A percentile compares a stretch with the other conserved stretches of the same genome.
phyloP scores from a whole-genome alignment of 2,113 vertebrate genomes.

The Psittacula cyanocephala region DNA sequence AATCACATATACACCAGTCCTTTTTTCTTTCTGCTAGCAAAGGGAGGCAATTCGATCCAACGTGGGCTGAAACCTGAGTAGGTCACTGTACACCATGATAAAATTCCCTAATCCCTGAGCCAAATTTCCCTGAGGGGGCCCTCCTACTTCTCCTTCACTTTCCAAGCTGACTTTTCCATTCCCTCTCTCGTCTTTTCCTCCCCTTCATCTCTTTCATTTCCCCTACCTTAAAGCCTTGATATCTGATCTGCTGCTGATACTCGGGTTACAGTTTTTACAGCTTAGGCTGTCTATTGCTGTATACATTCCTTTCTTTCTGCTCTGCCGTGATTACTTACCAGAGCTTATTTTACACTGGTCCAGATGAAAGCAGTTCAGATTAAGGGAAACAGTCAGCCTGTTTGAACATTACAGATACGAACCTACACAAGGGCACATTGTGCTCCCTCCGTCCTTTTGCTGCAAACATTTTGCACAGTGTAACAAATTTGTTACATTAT shows the following conservation, averaged over 20 bases:
- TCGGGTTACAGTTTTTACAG: slow-evolving; percentile 99
- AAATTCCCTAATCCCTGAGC: slow-evolving; percentile 96
- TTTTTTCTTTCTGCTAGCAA: slow-evolving; percentile 87
- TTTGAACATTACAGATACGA: slow-evolving; percentile 86
- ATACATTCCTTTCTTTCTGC: slow-evolving; percentile 99
- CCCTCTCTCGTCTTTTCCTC: slow-evolving; percentile 77
- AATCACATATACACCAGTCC: slow-evolving; percentile 77
- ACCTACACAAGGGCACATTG: slow-evolving; percentile 94
- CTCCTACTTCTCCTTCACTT: slow-evolving; percentile 84
- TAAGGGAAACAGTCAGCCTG: slow-evolving; percentile 94
- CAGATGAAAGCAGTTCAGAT: slow-evolving; percentile 95
- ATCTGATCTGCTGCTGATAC: slow-evolving; percentile 87
- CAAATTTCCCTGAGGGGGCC: slow-evolving; percentile 93
- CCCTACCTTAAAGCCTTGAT: slow-evolving; percentile 98
- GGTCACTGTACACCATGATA: slow-evolving; percentile 98
- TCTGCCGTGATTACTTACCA: slow-evolving; percentile 92
- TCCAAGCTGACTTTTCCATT: slow-evolving; percentile 92
- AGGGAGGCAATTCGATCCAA: slow-evolving; percentile 88
- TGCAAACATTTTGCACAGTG: slow-evolving; percentile 72
- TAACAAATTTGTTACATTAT: slow-evolving; percentile 72
- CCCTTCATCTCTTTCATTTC: slow-evolving; percentile 90
- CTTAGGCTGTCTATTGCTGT: slow-evolving; percentile 94
- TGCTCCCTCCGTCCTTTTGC: slow-evolving; percentile 77
- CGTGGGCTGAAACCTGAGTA: slow-evolving; percentile 92
- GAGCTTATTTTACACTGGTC: slow-evolving; percentile 95